A percentile compares a stretch with the other conserved stretches of the same genome.
Evolutionary conservation across 2,113 vertebrate genomes (phyloP).

Genomic region (Hemibates koningsi): DNA sequence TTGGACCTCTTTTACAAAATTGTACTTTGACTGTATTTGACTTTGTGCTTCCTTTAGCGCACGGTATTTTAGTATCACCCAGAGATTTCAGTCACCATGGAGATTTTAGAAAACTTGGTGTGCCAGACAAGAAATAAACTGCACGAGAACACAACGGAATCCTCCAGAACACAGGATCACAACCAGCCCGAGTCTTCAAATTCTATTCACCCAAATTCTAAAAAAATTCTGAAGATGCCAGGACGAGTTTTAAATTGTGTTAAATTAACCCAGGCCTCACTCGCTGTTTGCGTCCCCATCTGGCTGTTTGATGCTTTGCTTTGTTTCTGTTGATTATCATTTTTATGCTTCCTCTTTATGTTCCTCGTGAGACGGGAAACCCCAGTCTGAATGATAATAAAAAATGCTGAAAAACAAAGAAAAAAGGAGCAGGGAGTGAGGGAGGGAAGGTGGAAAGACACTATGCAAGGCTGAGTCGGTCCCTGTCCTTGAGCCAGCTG

Average conservation of each 20-base stretch:
- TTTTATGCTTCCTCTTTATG: neutral
- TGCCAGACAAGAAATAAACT: neutral
- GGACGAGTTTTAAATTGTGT: neutral
- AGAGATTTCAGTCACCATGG: constrained; percentile 1
- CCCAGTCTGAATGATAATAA: neutral
- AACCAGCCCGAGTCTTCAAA: neutral
- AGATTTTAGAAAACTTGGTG: neutral
- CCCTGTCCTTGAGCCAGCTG: neutral
- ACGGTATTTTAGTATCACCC: neutral
- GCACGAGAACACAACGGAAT: neutral
- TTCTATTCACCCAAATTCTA: neutral
- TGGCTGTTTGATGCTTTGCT: neutral
- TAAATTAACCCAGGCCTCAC: neutral
- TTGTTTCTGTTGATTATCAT: neutral
- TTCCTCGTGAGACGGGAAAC: neutral
- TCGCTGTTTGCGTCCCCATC: neutral
- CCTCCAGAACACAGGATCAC: neutral
- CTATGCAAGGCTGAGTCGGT: neutral
- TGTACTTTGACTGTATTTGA: neutral
- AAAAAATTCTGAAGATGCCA: neutral
- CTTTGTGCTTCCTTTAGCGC: neutral
- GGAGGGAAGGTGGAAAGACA: neutral
- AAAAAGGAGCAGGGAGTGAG: neutral
- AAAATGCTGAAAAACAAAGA: neutral
- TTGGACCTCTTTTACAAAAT: neutral